Conservation (phyloP, 2,797 vertebrate species). For the Neopelma chrysocephalum region DNA sequence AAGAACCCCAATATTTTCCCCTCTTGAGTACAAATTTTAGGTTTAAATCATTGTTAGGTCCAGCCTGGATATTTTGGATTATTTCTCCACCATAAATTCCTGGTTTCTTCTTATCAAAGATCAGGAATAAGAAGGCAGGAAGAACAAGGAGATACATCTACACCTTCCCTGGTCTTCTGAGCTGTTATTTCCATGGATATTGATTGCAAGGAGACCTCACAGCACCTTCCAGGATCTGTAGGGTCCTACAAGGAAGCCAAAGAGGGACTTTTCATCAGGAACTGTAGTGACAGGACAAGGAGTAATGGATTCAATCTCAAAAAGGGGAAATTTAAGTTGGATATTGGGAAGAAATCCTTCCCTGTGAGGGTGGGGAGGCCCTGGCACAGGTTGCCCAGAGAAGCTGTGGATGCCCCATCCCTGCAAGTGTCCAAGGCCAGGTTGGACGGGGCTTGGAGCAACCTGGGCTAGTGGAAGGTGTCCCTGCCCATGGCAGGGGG, state of each 20-base stretch:
- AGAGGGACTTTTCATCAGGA: too few relatives aligned
- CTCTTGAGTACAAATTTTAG: background rate
- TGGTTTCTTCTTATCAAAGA: background rate
- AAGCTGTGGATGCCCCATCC: background rate
- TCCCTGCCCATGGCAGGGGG: background rate
- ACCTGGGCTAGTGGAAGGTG: background rate
- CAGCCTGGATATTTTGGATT: background rate
- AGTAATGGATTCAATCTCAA: background rate
- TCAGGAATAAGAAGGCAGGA: background rate
- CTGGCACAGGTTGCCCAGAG: background rate
- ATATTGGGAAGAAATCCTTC: background rate
- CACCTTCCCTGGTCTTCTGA: background rate
- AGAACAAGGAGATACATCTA: accelerated
- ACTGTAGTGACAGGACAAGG: background rate
- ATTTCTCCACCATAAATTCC: background rate
- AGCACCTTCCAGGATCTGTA: background rate
- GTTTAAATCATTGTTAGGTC: background rate
- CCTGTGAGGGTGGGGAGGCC: accelerated
- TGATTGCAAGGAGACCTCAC: background rate
- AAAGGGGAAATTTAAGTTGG: background rate
- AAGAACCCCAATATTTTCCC: background rate
- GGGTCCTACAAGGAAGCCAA: background rate
- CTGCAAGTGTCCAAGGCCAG: too few relatives aligned
- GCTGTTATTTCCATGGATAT: background rate
- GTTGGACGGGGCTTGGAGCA: background rate